Evolutionary conservation across 2,888 invertebrate species (phyloP), one percentile per base, ranked within the genome.

Genomic region (Scaptomyza polygonia): DNA sequence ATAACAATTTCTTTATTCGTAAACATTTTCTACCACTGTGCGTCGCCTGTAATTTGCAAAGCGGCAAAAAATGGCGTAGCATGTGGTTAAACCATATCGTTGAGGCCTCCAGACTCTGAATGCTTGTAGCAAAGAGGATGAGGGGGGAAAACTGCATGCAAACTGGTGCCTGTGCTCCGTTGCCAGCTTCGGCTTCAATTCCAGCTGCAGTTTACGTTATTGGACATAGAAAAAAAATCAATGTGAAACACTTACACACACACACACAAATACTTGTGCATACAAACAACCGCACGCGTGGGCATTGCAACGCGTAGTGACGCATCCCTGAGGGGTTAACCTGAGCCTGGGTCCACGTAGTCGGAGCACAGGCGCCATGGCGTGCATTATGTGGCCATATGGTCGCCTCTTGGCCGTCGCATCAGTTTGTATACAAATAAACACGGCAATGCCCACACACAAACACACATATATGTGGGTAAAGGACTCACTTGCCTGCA

Each of bases 391-490:
- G 79, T 72, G 74, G 69, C 79, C 73, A 70, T 72, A 84, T 84
- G 82, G 53, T 67, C 54, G 68, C 61, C 76, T 64, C 68, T 56
- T 68, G 70, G 67, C 58, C 63, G 67, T 57, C 59, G 54, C 66
- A 66, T 44, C 59, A 59, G 86, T 67, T 58, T 84, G 79, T 87
- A 77, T 82, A 84, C 88, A 87, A 83, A 87, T 83, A 83, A 87
- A 83, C 83, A 83, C 68, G 67, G 82, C 68, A 82, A 68, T 81
- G 77, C 76, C 78, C 80, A 70, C 77, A 79, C 47, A 29, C 43
- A 39, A 49, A 40, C 40, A 49, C 44, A 9, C 11, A 40, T n/a
- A 21, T 11, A 45, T 32, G 8, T 32, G n/a, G 14, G 25, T 1
- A 25, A 18, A 59, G 63, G 69, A 47, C 53, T 57, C 55, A 69